phyloP scores from a whole-genome alignment of 92 coral and sea anemone genomes.

The Palythoa grandis region DNA sequence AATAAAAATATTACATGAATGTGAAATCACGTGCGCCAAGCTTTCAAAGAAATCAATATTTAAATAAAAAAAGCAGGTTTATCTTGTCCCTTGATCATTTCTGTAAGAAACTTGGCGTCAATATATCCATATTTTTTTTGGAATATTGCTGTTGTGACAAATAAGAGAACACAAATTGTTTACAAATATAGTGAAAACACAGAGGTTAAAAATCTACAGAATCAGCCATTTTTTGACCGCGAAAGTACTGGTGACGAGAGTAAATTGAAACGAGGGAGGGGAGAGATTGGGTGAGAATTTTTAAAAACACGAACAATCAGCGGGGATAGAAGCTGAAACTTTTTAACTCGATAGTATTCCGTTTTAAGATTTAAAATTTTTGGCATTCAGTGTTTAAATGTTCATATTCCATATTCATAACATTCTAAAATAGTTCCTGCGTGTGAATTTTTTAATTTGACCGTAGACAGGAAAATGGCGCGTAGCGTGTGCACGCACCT shows the following conservation, averaged over 20 bases:
- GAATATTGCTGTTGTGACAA: background rate
- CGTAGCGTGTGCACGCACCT: no score
- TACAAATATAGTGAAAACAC: conserved; percentile 3
- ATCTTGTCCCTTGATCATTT: background rate
- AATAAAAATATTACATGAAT: background rate
- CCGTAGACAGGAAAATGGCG: no score
- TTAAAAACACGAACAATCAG: no score
- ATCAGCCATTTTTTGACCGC: conserved; percentile 41
- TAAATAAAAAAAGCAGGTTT: background rate
- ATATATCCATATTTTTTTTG: background rate
- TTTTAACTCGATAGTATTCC: no score
- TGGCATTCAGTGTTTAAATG: no score
- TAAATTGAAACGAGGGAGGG: background rate
- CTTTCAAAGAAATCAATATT: background rate
- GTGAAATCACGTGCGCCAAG: background rate
- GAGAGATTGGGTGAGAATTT: background rate
- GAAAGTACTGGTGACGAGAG: conserved; percentile 26
- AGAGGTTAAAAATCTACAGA: background rate
- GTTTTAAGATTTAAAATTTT: no score
- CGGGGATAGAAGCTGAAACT: no score
- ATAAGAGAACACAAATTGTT: background rate
- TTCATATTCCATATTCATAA: no score
- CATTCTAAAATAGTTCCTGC: no score
- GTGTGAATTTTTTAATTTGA: no score
- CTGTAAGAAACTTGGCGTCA: background rate